These are phyloP conservation scores for Sibirionetta formosa DNA, from an alignment of 2,797 vertebrate genomes.

Conservation along the genomic window DNA sequence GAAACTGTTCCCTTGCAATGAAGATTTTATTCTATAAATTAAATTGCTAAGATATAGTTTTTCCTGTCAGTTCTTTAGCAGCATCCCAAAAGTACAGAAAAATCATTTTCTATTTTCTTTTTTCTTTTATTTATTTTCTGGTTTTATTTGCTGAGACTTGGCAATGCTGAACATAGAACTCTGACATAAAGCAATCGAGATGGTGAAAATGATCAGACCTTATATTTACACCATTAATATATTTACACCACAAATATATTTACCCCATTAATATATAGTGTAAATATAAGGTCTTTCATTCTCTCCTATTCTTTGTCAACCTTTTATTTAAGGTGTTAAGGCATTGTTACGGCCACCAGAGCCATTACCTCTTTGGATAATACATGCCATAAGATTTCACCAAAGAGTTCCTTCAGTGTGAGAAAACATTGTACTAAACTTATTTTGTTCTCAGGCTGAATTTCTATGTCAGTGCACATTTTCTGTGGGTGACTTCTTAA, in stretches of 20 bases:
- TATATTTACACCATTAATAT: too few species aligned
- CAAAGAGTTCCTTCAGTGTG: neutral
- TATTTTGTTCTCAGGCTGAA: neutral
- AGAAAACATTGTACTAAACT: neutral
- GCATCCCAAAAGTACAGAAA: neutral
- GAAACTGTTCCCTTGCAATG: neutral
- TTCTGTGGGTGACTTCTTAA: neutral
- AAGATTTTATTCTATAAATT: neutral
- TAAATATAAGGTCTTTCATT: neutral
- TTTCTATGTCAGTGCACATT: neutral
- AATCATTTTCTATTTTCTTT: neutral
- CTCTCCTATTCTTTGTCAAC: neutral
- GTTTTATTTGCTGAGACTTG: neutral
- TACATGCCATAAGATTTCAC: neutral
- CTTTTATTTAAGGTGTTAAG: neutral
- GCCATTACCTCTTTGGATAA: neutral
- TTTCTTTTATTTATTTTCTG: neutral
- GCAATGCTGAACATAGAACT: neutral
- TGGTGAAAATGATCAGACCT: neutral
- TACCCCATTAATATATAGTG: too few species aligned
- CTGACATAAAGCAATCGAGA: neutral
- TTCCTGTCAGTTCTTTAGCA: neutral
- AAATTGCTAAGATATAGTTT: neutral
- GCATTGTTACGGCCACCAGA: accelerated
- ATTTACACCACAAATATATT: too few species aligned